These are phyloP conservation scores for Diadophis punctatus DNA, from an alignment of 2,113 vertebrate genomes.

Conservation along the genomic window DNA sequence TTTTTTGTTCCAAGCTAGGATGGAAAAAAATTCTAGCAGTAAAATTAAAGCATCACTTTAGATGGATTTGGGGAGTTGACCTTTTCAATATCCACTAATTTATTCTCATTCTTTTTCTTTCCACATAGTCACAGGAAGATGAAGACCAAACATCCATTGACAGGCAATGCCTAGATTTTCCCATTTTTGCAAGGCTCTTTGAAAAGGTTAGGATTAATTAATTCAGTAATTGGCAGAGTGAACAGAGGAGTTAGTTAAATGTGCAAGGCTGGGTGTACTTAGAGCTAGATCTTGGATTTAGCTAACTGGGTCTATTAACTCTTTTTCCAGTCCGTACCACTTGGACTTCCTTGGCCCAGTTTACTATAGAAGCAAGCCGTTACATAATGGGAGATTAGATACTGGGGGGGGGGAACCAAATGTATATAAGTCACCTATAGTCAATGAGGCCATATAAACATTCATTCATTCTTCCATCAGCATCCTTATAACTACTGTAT, in stretches of 20 bases:
- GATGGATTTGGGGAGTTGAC: background rate
- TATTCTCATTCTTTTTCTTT: background rate
- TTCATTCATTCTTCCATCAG: background rate
- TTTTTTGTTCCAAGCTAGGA: background rate
- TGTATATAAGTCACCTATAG: background rate
- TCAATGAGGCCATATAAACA: background rate
- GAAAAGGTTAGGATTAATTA: background rate
- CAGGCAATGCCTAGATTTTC: background rate
- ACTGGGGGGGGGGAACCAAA: background rate
- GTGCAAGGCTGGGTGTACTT: background rate
- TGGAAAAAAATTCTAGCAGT: background rate
- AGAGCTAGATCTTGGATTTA: background rate
- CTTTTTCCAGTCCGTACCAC: background rate
- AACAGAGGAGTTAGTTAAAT: background rate
- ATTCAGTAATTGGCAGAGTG: background rate
- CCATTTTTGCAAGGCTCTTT: background rate
- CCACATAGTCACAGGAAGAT: background rate
- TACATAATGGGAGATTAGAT: background rate
- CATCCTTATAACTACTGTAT: background rate
- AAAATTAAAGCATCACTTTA: background rate
- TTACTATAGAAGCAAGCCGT: background rate
- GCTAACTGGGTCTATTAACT: background rate
- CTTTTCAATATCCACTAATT: background rate
- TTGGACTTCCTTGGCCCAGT: background rate
- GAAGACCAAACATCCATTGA: background rate